Evolutionary conservation across 2,888 invertebrate genomes (phyloP).

Genomic region (Molorchus minor): DNA sequence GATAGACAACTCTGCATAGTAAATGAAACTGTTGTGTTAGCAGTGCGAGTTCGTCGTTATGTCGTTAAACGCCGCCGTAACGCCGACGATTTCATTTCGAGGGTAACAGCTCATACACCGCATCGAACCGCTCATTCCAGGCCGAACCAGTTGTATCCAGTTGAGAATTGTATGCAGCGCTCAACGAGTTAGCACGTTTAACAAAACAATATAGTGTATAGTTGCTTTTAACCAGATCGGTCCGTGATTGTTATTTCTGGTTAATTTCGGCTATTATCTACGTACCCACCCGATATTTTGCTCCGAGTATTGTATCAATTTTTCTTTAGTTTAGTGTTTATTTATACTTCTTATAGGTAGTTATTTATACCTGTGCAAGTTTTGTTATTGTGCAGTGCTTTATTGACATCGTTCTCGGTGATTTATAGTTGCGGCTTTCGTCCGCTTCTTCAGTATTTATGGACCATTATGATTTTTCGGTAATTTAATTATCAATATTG

Average conservation of each 20-base stretch:
- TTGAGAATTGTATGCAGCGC: conserved; percentile 37
- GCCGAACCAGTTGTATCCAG: conserved; percentile 60
- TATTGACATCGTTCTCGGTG: neutral
- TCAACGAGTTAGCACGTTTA: conserved; percentile 47
- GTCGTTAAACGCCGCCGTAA: too few species aligned
- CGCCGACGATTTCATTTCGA: conserved; percentile 5
- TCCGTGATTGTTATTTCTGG: conserved; percentile 25
- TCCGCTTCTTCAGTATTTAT: neutral
- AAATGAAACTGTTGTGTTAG: too few species aligned
- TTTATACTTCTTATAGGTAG: neutral
- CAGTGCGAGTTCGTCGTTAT: neutral
- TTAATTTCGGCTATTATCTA: conserved; percentile 7
- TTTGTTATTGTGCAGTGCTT: neutral
- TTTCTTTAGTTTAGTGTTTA: neutral
- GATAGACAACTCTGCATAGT: too few species aligned
- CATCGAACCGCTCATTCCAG: conserved; percentile 61
- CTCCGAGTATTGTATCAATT: neutral
- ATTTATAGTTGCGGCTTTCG: neutral
- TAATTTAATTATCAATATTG: conserved; percentile 23
- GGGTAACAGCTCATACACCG: conserved; percentile 43
- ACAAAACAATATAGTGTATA: too few species aligned
- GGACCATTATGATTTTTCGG: conserved; percentile 45
- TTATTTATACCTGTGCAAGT: conserved; percentile 10
- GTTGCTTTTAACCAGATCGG: conserved; percentile 54
- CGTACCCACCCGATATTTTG: neutral